Percentiles rank a stretch among this genome's conserved stretches.
These are phyloP conservation scores for Atlantisia rogersi DNA, from an alignment of 2,113 vertebrate species.

Conservation along the genomic window DNA sequence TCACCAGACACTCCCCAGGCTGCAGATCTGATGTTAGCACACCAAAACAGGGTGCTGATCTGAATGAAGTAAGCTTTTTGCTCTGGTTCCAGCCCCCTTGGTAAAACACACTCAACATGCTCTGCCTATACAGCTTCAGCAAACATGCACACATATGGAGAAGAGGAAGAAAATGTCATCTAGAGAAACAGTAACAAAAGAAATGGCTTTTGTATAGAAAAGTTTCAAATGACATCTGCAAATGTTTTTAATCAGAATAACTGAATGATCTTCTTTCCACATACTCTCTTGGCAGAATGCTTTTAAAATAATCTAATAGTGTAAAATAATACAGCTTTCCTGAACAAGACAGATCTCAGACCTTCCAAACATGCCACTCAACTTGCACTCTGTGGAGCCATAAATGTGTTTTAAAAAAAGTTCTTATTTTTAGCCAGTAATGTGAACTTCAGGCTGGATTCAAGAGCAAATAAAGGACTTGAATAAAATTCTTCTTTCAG, in stretches of 20 bases:
- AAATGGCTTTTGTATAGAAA: not conserved
- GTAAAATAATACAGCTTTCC: constrained; percentile 22
- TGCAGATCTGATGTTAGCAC: not conserved
- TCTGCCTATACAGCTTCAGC: fast-evolving
- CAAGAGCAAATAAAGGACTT: not conserved
- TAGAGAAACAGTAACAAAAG: not conserved
- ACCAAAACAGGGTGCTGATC: not conserved
- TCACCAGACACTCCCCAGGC: fast-evolving
- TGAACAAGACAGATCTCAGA: not conserved
- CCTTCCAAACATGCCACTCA: constrained; percentile 3
- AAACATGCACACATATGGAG: fast-evolving
- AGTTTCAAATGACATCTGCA: not conserved
- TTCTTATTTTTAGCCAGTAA: not conserved
- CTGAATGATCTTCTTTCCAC: not conserved
- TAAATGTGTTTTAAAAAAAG: not conserved
- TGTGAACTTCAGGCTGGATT: not conserved
- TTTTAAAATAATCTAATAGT: constrained; percentile 46
- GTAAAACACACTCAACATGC: not conserved
- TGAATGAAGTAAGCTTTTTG: not conserved
- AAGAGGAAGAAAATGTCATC: not conserved
- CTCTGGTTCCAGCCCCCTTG: not conserved
- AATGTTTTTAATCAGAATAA: constrained; percentile 12
- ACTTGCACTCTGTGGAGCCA: not conserved
- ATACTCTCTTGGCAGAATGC: not conserved
- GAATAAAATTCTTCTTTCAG: not conserved